phyloP scores from a whole-genome alignment of 2,113 vertebrate species.

The Poicephalus gulielmi region DNA sequence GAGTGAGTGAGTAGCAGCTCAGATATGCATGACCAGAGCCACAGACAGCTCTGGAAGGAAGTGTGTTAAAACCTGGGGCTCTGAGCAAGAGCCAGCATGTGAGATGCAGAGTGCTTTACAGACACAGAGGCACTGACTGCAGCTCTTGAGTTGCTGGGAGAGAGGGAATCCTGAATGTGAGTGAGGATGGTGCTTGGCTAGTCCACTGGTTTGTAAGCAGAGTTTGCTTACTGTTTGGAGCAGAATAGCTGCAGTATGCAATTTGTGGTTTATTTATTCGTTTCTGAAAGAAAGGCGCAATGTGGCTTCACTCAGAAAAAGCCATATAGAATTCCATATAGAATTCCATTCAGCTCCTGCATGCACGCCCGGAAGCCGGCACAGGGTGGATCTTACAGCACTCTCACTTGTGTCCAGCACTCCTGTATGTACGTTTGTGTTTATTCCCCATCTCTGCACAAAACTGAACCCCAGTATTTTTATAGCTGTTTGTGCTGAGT shows the following conservation, averaged over 20 bases:
- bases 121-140: background rate
- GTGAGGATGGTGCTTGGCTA: background rate
- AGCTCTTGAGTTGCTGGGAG: background rate
- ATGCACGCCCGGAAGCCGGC: slow-evolving; percentile 26
- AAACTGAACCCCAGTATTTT: slow-evolving; percentile 33
- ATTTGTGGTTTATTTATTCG: slow-evolving; percentile 25
- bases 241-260: slow-evolving; percentile 36
- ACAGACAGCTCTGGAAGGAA: background rate
- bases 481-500: slow-evolving; percentile 34
- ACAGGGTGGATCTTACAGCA: background rate
- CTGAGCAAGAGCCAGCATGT: background rate
- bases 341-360: slow-evolving; percentile 20
- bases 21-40: background rate
- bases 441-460: slow-evolving; percentile 32
- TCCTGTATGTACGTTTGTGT: slow-evolving; percentile 45
- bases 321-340: background rate
- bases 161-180: background rate
- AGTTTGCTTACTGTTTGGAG: background rate
- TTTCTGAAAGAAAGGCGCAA: background rate
- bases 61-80: background rate
- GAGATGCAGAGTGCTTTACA: background rate
- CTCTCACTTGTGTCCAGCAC: slow-evolving; percentile 19
- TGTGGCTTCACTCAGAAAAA: slow-evolving; percentile 20
- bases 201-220: background rate
- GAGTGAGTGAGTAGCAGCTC: background rate